Evolutionary conservation across 1,140 invertebrate genomes (phyloP), one percentile per base, ranked within the genome.

Genomic region (Onthophagus taurus): DNA sequence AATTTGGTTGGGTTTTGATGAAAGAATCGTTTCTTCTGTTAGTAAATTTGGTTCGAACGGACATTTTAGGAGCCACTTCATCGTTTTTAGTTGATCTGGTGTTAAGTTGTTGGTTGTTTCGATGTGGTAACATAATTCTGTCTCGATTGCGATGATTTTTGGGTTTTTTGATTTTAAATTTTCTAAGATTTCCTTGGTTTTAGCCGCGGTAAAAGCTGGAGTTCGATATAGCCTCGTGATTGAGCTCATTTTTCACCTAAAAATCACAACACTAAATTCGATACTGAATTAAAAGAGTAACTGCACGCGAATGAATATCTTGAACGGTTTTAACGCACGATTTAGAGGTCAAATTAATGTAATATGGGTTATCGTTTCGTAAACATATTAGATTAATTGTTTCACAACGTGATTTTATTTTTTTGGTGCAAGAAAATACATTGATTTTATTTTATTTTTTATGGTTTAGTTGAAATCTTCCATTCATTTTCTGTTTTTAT

Each of bases 71-170:
- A 86, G 68, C 84, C 85, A 89, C 55, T 77, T 68, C 23, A 89
- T 56, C 41, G 78, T 69, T 41, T 71, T 64, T 18, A 72, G 35
- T 18, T 50, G 59, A 57, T 81, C 71, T 24, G 71, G 55, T 13
- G 63, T 69, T 31, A 80, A 52, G 45, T 63, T 55, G 43, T 64
- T 54, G 44, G 73, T 66, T 38, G 63, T 64, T 63, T 84, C 78
- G 42, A 91, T 68, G 60, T 90, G 85, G 64, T 80, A 89, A 67
- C 86, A 90, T 19, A 80, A 63, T 69, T 91, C 87, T 24, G 83
- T 80, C 38, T 76, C 65, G 9, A 89, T 49, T 29, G 64, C 54
- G 38, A 37, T 9, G 7, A 65, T 21, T 18, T 47, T 33, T 8
- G 31, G 19, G 36, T 47, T 49, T 14, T 55, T 50, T 37, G 48